phyloP scores from a whole-genome alignment of 2,888 invertebrate species.

The Lomographa bimaculata region DNA sequence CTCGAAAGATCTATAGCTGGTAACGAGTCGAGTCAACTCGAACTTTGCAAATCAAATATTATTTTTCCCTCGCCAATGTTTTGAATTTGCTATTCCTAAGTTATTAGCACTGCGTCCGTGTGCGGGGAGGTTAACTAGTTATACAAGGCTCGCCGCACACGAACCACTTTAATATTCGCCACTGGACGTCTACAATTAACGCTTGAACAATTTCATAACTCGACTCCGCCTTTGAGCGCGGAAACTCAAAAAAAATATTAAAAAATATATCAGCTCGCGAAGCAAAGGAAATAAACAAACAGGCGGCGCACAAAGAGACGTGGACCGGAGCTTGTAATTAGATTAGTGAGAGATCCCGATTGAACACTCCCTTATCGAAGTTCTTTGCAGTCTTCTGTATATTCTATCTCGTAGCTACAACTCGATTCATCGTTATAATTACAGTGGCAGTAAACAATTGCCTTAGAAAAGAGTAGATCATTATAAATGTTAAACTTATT shows the following conservation, averaged over 20 bases:
- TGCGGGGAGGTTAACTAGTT: conserved; percentile 68
- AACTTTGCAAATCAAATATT: conserved; percentile 65
- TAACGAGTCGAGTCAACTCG: conserved; percentile 19
- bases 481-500: no score
- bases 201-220: conserved; percentile 82
- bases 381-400: conserved; percentile 48
- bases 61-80: conserved; percentile 58
- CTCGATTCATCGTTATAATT: conserved; percentile 4
- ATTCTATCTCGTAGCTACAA: conserved; percentile 36
- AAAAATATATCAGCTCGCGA: conserved; percentile 62
- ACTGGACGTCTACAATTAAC: conserved; percentile 81
- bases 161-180: conserved; percentile 77
- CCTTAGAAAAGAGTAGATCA: no score
- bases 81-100: conserved; percentile 39
- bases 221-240: conserved; percentile 74
- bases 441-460: no score
- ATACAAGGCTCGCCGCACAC: conserved; percentile 57
- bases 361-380: conserved; percentile 43
- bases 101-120: conserved; percentile 43
- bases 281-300: conserved; percentile 63
- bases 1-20: neutral
- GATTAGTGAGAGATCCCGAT: conserved; percentile 65
- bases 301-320: conserved; percentile 56
- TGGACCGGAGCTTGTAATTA: conserved; percentile 59
- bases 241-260: conserved; percentile 60